These are phyloP conservation scores for Eublepharis macularius DNA, from an alignment of 2,113 vertebrate species.

Conservation along the genomic window DNA sequence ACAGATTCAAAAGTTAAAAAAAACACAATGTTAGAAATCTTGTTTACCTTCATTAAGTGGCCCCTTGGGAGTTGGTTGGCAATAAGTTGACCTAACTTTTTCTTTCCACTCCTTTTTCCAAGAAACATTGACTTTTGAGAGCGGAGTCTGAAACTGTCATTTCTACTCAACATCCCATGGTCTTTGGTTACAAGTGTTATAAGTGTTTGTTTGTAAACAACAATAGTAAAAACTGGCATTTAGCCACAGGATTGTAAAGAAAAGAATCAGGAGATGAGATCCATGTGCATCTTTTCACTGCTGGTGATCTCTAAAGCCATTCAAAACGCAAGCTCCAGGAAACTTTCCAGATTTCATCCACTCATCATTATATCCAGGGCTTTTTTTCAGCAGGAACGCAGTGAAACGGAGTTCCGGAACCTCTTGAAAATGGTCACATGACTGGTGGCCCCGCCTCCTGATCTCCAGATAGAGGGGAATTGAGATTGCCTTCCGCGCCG, in stretches of 20 bases:
- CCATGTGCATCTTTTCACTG: slow-evolving; percentile 3
- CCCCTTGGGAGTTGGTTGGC: slow-evolving; percentile 4
- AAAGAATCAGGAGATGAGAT: slow-evolving; percentile 33
- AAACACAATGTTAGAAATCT: slow-evolving; percentile 45
- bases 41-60: slow-evolving; percentile 57
- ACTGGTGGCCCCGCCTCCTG: too few species aligned
- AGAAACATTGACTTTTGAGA: slow-evolving; percentile 27
- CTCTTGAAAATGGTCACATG: too few species aligned
- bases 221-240: not conserved
- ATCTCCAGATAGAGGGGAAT: too few species aligned
- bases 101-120: slow-evolving; percentile 45
- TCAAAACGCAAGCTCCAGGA: not conserved
- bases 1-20: slow-evolving; percentile 36
- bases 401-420: too few species aligned
- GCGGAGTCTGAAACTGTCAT: not conserved
- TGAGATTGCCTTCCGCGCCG: too few species aligned
- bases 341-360: not conserved
- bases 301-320: not conserved
- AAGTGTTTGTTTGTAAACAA: slow-evolving; percentile 10
- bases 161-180: slow-evolving; percentile 9
- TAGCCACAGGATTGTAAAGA: slow-evolving; percentile 4
- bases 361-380: not conserved
- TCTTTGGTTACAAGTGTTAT: slow-evolving; percentile 31
- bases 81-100: slow-evolving; percentile 37
- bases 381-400: too few species aligned